A percentile compares a stretch with the other conserved stretches of the same genome.
Conservation (phyloP, 1,140 invertebrate genomes). For the Hirudo medicinalis region DNA sequence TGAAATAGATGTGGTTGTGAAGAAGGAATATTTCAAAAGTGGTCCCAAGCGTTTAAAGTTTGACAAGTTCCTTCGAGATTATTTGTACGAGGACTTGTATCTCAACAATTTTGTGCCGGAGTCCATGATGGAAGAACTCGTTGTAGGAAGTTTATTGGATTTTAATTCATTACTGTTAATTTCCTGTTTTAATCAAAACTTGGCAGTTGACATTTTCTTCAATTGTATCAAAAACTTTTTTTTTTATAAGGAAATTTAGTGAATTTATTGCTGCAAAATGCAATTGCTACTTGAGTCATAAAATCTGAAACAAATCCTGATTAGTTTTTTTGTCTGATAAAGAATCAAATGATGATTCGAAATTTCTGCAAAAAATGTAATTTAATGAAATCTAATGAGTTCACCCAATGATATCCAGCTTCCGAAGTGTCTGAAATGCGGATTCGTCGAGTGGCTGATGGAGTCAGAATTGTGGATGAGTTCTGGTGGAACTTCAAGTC, state of each 20-base stretch:
- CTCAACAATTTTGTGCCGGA: conserved; percentile 32
- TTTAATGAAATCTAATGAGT: no score
- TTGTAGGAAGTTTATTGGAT: conserved; percentile 27
- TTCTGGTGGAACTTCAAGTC: conserved; percentile 35
- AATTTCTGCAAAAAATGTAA: no score
- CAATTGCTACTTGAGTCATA: no score
- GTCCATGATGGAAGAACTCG: conserved; percentile 34
- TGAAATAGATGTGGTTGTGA: conserved; percentile 32
- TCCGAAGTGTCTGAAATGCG: conserved; percentile 33
- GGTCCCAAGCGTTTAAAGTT: conserved; percentile 30
- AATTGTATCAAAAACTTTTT: no score
- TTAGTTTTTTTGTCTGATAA: no score
- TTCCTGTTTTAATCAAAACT: neutral
- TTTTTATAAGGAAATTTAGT: no score
- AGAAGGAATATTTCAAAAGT: conserved; percentile 25
- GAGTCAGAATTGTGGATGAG: conserved; percentile 39
- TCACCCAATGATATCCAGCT: conserved; percentile 25
- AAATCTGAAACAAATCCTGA: no score
- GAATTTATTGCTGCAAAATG: no score
- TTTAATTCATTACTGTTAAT: conserved; percentile 12
- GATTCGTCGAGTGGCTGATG: conserved; percentile 30
- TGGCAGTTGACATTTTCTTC: no score
- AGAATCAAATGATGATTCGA: no score
- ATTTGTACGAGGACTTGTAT: conserved; percentile 39
- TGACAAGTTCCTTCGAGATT: conserved; percentile 36